Evolutionary conservation across 2,888 invertebrate species (phyloP), one percentile per base, ranked within the genome.

Genomic region (Alentia gelatinosa): DNA sequence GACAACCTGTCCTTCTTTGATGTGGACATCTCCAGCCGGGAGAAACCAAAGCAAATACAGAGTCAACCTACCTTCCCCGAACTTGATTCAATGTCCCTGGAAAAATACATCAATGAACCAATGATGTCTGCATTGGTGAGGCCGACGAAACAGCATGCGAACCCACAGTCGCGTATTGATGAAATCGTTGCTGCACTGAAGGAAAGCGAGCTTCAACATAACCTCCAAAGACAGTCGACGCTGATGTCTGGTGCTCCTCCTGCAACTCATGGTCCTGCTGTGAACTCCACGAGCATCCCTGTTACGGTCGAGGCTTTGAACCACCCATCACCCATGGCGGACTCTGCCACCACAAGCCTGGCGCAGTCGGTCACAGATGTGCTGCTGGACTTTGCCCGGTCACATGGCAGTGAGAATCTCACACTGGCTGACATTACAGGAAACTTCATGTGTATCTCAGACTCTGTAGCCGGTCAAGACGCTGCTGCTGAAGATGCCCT

Each of bases 391-490:
- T 1, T 68, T 9, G 50, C 37, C 40, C 88, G 37, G 15, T n/a
- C 12, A 4, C 68, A 40, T 9, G 89, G 74, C n/a, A 26, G 47
- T 0, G 40, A 40, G 39, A 37, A 39, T 19, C 37, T 68, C 50
- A 68, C 89, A 39, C 35, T 47, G 42, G 88, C 90, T 12, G 74
- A 50, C 63, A 35, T 89, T 7, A 68, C 74, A 19, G 90, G 79
- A 5, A 63, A 47, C 75, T 91, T 91, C 90, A 50, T 89, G 90
- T 35, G 89, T 90, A 19, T 91, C 91, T 9, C 83, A 84, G 9
- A n/a, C 9, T 26, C n/a, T 39, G 33, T 9, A 26, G 19, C n/a
- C 50, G 19, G 63, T 1, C 7, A 33, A 19, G 37, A 1, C 23
- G 37, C 37, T 9, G 5, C 50, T 39, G 9, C 12, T 33, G 33